Conservation (phyloP, 30 jellyfish, hydroid and myxozoan genomes). For the Hydra vulgaris region DNA sequence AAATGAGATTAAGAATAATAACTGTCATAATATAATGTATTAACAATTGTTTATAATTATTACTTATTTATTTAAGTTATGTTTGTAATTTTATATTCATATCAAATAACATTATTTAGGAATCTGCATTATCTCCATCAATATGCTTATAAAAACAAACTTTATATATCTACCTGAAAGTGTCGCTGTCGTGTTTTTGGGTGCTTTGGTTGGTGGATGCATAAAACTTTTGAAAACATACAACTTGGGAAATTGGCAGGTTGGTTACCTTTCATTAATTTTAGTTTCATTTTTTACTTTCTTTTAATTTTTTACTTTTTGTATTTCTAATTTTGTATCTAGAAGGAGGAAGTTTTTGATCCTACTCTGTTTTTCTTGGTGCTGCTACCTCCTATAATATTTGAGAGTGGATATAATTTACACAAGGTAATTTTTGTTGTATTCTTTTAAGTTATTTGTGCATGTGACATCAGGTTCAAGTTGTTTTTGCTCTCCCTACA, state of each 20-base stretch:
- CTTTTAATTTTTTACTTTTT: too few relatives aligned
- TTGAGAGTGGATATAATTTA: conserved; percentile 84
- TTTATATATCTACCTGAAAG: conserved; percentile 91
- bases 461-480: too few relatives aligned
- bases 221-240: conserved; percentile 44
- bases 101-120: conserved; percentile 25
- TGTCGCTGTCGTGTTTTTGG: conserved; percentile 89
- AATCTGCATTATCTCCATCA: conserved; percentile 76
- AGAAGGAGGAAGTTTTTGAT: conserved; percentile 91
- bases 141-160: conserved; percentile 75
- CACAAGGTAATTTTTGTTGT: conserved; percentile 59
- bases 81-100: too few relatives aligned
- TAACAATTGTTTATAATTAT: too few relatives aligned
- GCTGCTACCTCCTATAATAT: conserved; percentile 90
- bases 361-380: conserved; percentile 82
- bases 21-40: too few relatives aligned
- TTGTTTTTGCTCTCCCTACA: too few relatives aligned
- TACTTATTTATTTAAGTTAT: too few relatives aligned
- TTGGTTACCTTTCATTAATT: background rate
- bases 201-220: conserved; percentile 66
- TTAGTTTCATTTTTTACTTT: too few relatives aligned
- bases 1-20: too few relatives aligned
- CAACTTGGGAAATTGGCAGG: conserved; percentile 94
- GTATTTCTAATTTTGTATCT: background rate
- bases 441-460: background rate